Evolutionary conservation across 2,888 invertebrate genomes (phyloP), one percentile per base, ranked within the genome.

Genomic region (Clitarchus hookeri): DNA sequence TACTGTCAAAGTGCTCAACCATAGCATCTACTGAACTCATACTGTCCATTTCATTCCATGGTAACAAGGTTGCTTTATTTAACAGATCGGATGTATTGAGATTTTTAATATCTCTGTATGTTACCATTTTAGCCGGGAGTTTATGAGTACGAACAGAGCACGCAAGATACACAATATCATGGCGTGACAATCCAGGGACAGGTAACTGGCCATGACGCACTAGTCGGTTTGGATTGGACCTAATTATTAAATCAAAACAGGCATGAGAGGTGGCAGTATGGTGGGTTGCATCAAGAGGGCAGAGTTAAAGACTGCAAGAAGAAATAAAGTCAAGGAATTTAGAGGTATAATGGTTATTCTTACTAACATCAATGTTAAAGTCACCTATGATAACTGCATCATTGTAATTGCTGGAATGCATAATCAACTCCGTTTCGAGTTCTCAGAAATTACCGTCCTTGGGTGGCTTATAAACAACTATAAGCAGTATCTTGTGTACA

Each of bases 401-500:
- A 26, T 44, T 23, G 3, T 85, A 83, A 27, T 53, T 48, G 16
- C 44, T 23, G 13, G 26, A 48, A 27, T 80, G 2, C 3, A 26
- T 23, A 23, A 36, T 13, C 8, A 85, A 12, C 3, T 44, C 27
- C 12, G 83, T 27, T 83, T 83, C 83, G 16, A 85, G 44, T 0
- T 85, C 83, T 9, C 54, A 26, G 12, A 83, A 27, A 85, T 83
- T 26, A 12, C 19, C 83, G 12, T 84, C 65, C 25, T 83, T 83
- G 13, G 85, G 85, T 23, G 84, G 85, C 27, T 82, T 82, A 85
- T 83, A 85, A n/a, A 84, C 25, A 4, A 85, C 83, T 27, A 83
- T 12, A n/a, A 85, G 4, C 19, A 83, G 44, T 48, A 85, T 25
- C 8, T 82, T 27, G 6, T 53, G 25, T 44, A 27, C 25, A 25